phyloP scores from a whole-genome alignment of 2,888 invertebrate species.

The Lepidocyrtoides sp. region DNA sequence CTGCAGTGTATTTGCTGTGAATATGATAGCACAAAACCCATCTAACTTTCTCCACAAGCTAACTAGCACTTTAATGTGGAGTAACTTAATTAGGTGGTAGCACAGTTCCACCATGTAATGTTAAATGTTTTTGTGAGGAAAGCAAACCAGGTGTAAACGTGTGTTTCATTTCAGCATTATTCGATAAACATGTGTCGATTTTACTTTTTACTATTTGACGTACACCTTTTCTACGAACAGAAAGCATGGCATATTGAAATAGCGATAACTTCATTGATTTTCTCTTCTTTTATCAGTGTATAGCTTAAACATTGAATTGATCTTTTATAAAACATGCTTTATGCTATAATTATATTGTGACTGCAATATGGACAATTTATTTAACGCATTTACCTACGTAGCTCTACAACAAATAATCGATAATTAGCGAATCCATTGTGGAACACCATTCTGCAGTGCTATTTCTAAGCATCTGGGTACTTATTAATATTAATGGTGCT shows the following conservation, averaged over 20 bases:
- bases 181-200: not conserved
- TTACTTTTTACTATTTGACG: not conserved
- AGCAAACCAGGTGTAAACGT: too few relatives aligned
- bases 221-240: not conserved
- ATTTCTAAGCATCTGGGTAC: too few relatives aligned
- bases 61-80: too few relatives aligned
- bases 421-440: too few relatives aligned
- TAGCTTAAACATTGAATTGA: not conserved
- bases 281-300: not conserved
- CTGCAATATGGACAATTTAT: not conserved
- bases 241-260: not conserved
- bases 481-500: too few relatives aligned
- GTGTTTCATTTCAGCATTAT: not conserved
- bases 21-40: too few relatives aligned
- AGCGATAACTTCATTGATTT: not conserved
- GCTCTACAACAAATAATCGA: not conserved
- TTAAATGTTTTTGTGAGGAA: not conserved
- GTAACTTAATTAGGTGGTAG: too few relatives aligned
- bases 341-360: too few relatives aligned
- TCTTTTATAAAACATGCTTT: not conserved
- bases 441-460: too few relatives aligned
- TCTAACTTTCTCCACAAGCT: too few relatives aligned
- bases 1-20: too few relatives aligned
- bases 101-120: too few relatives aligned
- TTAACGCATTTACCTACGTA: not conserved